phyloP scores from a whole-genome alignment of 2,113 vertebrate species.

The Bostrychus sinensis region DNA sequence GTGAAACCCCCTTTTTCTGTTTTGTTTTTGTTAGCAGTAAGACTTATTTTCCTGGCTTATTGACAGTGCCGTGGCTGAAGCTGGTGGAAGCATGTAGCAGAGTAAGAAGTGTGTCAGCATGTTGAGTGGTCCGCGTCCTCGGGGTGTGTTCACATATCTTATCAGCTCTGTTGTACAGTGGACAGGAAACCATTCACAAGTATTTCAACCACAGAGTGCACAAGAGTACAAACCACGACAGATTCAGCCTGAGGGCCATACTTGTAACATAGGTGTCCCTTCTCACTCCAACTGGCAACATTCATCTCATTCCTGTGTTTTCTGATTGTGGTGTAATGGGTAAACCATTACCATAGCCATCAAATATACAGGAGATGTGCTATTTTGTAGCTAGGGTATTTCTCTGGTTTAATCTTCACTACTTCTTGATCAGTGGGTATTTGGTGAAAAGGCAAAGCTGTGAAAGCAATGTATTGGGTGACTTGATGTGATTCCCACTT shows the following conservation, averaged over 20 bases:
- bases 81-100: background rate
- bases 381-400: too few species aligned
- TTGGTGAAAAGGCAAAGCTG: too few species aligned
- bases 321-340: too few species aligned
- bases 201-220: conserved; percentile 50
- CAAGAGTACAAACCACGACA: conserved; percentile 58
- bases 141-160: conserved; percentile 1
- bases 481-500: too few species aligned
- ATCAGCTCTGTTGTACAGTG: conserved; percentile 18
- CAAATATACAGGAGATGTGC: too few species aligned
- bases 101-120: background rate
- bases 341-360: too few species aligned
- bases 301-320: too few species aligned
- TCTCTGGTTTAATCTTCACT: too few species aligned
- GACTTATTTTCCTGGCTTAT: conserved; percentile 8
- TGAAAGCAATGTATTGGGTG: too few species aligned
- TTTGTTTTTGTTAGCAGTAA: background rate
- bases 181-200: conserved; percentile 49
- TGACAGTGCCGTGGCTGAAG: background rate
- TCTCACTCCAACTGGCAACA: conserved; percentile 18
- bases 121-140: background rate
- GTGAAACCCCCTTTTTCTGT: conserved; percentile 20
- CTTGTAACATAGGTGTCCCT: conserved; percentile 37
- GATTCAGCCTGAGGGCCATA: conserved; percentile 26
- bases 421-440: too few species aligned